These are phyloP conservation scores for Chelmon rostratus DNA, from an alignment of 2,797 vertebrate species.

Conservation along the genomic window DNA sequence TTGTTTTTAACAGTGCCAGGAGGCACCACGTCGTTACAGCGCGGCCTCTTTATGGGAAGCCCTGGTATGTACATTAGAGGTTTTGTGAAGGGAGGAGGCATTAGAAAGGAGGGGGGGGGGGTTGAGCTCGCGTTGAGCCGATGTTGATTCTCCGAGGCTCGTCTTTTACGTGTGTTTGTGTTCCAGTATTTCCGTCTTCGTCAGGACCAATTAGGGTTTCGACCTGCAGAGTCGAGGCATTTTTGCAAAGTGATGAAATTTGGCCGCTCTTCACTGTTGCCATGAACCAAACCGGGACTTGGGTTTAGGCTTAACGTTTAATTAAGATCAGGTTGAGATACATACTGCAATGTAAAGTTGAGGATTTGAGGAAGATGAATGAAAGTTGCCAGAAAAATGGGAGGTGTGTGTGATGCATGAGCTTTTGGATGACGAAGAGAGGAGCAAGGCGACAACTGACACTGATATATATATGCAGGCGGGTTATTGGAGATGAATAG, in stretches of 20 bases:
- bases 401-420: not conserved
- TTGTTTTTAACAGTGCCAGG: constrained; percentile 50
- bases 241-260: not conserved
- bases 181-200: not conserved
- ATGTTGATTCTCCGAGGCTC: not conserved
- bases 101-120: not conserved
- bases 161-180: not conserved
- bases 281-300: not conserved
- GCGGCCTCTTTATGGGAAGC: constrained; percentile 52
- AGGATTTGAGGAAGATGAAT: not conserved
- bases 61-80: constrained; percentile 58
- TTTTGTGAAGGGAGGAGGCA: constrained; percentile 16
- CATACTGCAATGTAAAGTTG: not conserved
- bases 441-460: not conserved
- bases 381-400: not conserved
- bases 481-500: no score
- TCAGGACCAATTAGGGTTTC: not conserved
- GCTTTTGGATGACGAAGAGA: not conserved
- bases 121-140: constrained; percentile 1
- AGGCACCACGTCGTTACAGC: constrained; percentile 45
- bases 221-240: not conserved
- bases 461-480: not conserved
- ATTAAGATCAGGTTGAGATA: not conserved
- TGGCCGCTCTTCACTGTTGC: not conserved
- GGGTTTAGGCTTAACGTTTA: not conserved